A percentile compares a stretch with the other conserved stretches of the same genome.
phyloP scores from a whole-genome alignment of 1,140 invertebrate genomes.

The Acromyrmex echinatior region DNA sequence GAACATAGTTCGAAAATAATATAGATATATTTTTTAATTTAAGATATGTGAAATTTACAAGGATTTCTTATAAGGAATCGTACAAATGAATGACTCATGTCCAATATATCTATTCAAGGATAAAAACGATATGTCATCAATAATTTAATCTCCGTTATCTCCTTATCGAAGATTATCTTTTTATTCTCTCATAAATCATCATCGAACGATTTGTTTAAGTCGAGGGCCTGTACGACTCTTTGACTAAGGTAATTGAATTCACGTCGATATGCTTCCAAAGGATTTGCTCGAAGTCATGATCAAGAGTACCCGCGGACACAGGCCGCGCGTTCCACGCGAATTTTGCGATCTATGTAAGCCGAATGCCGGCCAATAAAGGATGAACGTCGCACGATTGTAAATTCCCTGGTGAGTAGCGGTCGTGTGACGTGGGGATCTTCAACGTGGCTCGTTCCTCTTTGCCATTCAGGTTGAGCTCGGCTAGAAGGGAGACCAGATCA shows the following conservation, averaged over 20 bases:
- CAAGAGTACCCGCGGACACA: constrained; percentile 18
- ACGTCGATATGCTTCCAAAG: constrained; percentile 4
- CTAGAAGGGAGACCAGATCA: constrained; percentile 79
- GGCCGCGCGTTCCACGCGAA: constrained; percentile 65
- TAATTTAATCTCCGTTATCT: not conserved
- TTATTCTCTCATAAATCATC: not conserved
- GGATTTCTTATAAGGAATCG: not conserved
- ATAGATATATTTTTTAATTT: not conserved
- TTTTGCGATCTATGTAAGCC: constrained; percentile 76
- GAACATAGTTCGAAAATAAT: not conserved
- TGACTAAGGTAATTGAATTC: constrained; percentile 35
- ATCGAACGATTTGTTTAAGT: constrained; percentile 19
- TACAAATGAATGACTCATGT: too few relatives aligned
- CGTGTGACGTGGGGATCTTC: constrained; percentile 72
- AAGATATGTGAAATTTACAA: not conserved
- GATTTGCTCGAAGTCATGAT: constrained; percentile 50
- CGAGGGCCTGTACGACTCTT: not conserved
- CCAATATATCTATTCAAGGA: not conserved
- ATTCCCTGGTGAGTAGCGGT: constrained; percentile 76
- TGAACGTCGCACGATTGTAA: constrained; percentile 78
- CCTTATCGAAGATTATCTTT: not conserved
- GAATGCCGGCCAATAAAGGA: constrained; percentile 80
- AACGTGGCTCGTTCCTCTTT: constrained; percentile 69
- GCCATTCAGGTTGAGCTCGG: constrained; percentile 68
- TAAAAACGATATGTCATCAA: not conserved